phyloP scores from a whole-genome alignment of 2,888 invertebrate genomes.

The Agrochola lota region DNA sequence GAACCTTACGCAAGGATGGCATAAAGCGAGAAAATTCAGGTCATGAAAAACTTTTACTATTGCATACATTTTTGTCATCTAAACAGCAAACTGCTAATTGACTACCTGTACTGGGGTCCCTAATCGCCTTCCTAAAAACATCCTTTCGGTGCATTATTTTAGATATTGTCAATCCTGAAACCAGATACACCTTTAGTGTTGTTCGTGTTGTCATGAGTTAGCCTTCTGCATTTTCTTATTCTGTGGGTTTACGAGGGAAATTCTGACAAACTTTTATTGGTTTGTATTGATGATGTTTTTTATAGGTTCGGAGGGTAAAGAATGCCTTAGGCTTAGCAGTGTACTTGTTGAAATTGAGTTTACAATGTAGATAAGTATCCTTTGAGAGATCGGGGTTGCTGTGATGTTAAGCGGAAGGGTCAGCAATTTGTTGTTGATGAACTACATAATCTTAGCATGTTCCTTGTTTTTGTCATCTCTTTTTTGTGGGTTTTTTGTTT shows the following conservation, averaged over 20 bases:
- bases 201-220: not conserved
- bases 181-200: not conserved
- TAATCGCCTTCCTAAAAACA: no score
- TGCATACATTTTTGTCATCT: not conserved
- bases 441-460: slow-evolving; percentile 8
- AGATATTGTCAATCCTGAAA: not conserved
- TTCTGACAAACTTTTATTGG: slow-evolving; percentile 61
- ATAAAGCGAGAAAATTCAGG: not conserved
- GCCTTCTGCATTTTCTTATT: slow-evolving; percentile 3
- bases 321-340: slow-evolving; percentile 50
- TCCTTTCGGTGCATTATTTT: not conserved
- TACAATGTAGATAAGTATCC: slow-evolving; percentile 55
- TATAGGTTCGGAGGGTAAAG: slow-evolving; percentile 51
- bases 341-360: slow-evolving; percentile 58
- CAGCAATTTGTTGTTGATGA: slow-evolving; percentile 32
- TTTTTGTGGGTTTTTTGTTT: not conserved
- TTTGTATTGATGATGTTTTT: slow-evolving; percentile 61
- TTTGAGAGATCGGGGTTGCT: slow-evolving; percentile 29
- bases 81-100: not conserved
- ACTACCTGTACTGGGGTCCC: not conserved
- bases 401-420: slow-evolving; percentile 15
- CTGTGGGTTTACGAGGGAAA: slow-evolving; percentile 28
- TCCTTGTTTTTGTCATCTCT: not conserved
- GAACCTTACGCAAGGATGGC: not conserved
- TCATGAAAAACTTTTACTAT: no score